Evolutionary conservation across 1,140 invertebrate genomes (phyloP).

Genomic region (Zaprionus ghesquierei): DNA sequence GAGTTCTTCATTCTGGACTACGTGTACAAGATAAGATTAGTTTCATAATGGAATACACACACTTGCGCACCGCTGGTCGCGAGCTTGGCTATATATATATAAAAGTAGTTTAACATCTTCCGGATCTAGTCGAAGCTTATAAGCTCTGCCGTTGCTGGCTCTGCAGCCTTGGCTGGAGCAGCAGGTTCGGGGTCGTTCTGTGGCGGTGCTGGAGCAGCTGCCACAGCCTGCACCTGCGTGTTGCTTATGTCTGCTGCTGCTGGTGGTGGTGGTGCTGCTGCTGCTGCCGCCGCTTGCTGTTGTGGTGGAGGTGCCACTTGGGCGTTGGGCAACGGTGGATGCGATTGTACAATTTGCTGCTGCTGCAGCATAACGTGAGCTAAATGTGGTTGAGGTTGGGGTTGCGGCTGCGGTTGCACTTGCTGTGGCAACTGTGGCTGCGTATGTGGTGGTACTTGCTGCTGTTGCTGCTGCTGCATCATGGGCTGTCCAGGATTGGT

Average conservation of each 20-base stretch:
- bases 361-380: slow-evolving; percentile 82
- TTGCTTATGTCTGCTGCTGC: slow-evolving; percentile 60
- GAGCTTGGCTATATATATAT: neutral
- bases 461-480: slow-evolving; percentile 34
- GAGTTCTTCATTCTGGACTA: neutral
- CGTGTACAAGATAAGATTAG: slow-evolving; percentile 6
- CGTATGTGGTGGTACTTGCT: slow-evolving; percentile 27
- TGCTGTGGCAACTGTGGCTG: slow-evolving; percentile 65
- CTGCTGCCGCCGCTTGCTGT: slow-evolving; percentile 62
- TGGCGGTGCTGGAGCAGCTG: slow-evolving; percentile 77
- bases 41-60: slow-evolving; percentile 24
- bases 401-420: slow-evolving; percentile 22
- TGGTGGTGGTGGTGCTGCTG: slow-evolving; percentile 75
- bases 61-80: neutral
- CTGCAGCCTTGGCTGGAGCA: slow-evolving; percentile 66
- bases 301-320: slow-evolving; percentile 53
- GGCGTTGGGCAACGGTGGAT: slow-evolving; percentile 47
- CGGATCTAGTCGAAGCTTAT: slow-evolving; percentile 88
- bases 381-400: slow-evolving; percentile 56
- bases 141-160: slow-evolving; percentile 87
- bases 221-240: slow-evolving; percentile 63
- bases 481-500: slow-evolving; percentile 28
- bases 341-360: slow-evolving; percentile 68
- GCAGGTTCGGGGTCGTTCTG: slow-evolving; percentile 76
- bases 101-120: neutral